Evolutionary conservation across 2,113 vertebrate genomes (phyloP), one percentile per base, ranked within the genome.

Genomic region (Tetrax tetrax): DNA sequence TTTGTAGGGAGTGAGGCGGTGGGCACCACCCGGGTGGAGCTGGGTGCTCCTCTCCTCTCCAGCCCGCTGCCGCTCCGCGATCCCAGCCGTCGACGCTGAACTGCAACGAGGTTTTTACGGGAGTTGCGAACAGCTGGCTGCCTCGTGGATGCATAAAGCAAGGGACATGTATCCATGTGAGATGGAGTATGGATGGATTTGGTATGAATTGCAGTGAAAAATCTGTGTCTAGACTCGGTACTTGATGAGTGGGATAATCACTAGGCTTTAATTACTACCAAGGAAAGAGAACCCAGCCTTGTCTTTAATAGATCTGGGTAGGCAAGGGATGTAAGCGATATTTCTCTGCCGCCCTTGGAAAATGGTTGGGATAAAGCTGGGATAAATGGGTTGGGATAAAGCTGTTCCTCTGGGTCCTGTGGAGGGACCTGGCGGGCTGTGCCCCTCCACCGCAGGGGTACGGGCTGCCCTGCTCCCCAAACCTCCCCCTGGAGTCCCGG

Each of bases 101-200:
- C 1, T 0, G 4, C 25, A 41, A 14, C 0, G 0, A 8, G 70
- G 2, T 6, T 20, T 50, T 29, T 2, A 9, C 0, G 21, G 84
- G 51, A 47, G 22, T 0, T 29, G 10, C 43, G 6, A 0, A 10
- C 12, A 53, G 29, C 54, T 19, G 76, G 4, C 45, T 50, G 66
- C 48, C 50, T 35, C 3, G 2, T 35, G 90, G 33, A 3, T n/a
- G 51, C 0, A 7, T 28, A 63, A 17, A 89, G 43, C 3, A 0
- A 61, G 75, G 78, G 45, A 21, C 37, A 13, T 0, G 12, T 10
- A 2, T 27, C 60, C 38, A 3, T 1, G 6, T 21, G 37, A 5
- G 23, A 3, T 1, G 18, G 51, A 53, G 72, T 2, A 37, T 0
- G n/a, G 83, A 54, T 6, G 37, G 89, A 4, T 79, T 63, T 5